Evolutionary conservation across 2,797 vertebrate genomes (phyloP).

Genomic region (Semaprochilodus insignis): DNA sequence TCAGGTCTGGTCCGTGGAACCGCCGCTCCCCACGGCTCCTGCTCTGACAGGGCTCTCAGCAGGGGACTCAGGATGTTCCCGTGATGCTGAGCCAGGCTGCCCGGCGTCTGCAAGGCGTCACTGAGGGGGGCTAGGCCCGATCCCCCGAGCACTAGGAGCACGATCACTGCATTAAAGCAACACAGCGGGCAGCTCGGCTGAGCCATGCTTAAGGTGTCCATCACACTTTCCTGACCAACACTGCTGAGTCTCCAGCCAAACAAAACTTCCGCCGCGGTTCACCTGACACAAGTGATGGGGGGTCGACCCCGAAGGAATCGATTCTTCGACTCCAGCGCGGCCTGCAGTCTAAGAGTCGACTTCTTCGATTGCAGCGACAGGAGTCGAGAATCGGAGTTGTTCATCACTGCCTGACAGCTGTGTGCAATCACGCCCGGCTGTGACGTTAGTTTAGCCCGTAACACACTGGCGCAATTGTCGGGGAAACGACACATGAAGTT

Average conservation of each 20-base stretch:
- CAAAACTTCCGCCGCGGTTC: conserved; percentile 60
- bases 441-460: no score
- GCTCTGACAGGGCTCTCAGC: conserved; percentile 83
- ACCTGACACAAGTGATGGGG: conserved; percentile 65
- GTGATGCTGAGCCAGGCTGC: conserved; percentile 56
- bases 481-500: no score
- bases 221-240: conserved; percentile 43
- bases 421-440: conserved; percentile 65
- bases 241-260: conserved; percentile 39
- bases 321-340: no score
- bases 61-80: conserved; percentile 81
- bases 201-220: conserved; percentile 63
- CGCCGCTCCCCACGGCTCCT: conserved; percentile 68
- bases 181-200: conserved; percentile 48
- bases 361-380: no score
- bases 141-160: conserved; percentile 61
- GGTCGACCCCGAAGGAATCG: no score
- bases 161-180: conserved; percentile 46
- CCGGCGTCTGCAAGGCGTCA: conserved; percentile 17
- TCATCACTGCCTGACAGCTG: conserved; percentile 67
- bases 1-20: conserved; percentile 79
- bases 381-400: no score
- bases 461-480: no score
- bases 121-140: conserved; percentile 11
- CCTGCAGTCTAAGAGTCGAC: no score